Evolutionary conservation across 2,113 vertebrate species (phyloP).

Genomic region (Peromyscus polionotus): DNA sequence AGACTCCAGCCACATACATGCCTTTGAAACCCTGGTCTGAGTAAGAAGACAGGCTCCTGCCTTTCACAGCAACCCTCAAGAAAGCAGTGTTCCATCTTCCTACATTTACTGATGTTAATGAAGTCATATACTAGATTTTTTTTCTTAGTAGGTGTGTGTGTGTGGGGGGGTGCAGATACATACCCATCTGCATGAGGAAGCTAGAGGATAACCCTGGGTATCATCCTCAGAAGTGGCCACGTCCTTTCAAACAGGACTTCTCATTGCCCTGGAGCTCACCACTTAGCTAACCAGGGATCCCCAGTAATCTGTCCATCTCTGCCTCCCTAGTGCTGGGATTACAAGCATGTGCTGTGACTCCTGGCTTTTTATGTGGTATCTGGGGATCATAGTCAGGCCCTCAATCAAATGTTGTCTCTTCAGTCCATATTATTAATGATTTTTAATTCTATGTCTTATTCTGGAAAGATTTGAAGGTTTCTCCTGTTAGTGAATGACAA

Average conservation of each 20-base stretch:
- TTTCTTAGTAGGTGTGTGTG: not conserved
- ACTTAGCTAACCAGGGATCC: not conserved
- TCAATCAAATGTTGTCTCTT: not conserved
- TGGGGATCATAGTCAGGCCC: not conserved
- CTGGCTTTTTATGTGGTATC: not conserved
- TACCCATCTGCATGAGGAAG: not conserved
- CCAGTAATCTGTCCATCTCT: not conserved
- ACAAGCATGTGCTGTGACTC: not conserved
- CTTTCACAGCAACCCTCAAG: not conserved
- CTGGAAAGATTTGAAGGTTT: not conserved
- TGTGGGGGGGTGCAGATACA: too few relatives aligned
- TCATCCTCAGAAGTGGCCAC: not conserved
- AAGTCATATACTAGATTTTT: not conserved
- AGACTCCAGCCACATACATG: fast-evolving
- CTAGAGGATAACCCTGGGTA: not conserved
- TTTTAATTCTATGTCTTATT: not conserved
- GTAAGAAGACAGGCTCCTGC: not conserved
- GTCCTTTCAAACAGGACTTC: not conserved
- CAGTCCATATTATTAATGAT: not conserved
- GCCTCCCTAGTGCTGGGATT: not conserved
- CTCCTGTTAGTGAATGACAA: not conserved
- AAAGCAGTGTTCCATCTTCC: not conserved
- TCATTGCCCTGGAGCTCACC: not conserved
- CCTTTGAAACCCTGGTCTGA: not conserved
- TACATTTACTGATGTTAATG: not conserved